Percentiles rank a stretch among this genome's conserved stretches.
Evolutionary conservation across 92 coral and sea anemone species (phyloP).

Genomic region (Siderastrea radians): DNA sequence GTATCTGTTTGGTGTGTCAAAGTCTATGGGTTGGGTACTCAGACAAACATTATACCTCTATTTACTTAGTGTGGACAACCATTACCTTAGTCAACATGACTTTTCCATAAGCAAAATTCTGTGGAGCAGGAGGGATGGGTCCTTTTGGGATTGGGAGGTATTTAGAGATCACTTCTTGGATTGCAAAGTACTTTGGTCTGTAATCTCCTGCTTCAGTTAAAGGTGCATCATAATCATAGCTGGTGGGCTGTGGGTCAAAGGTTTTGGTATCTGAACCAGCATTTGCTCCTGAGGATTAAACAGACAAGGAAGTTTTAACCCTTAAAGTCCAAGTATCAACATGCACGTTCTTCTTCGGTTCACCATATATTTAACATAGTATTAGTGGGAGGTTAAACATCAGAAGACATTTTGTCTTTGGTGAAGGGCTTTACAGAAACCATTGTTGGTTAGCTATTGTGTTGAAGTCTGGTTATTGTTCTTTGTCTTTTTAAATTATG

Average conservation of each 20-base stretch:
- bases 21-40: no score
- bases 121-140: conserved; percentile 86
- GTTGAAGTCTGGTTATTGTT: no score
- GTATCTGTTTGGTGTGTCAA: no score
- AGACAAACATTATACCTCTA: no score
- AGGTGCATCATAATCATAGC: conserved; percentile 98
- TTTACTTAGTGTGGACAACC: not conserved
- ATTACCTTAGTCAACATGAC: conserved; percentile 77
- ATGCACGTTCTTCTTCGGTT: no score
- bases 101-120: conserved; percentile 89
- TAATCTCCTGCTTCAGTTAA: conserved; percentile 94
- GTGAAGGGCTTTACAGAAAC: no score
- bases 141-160: conserved; percentile 88
- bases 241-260: conserved; percentile 72
- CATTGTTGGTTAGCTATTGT: no score
- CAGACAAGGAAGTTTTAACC: not conserved
- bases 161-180: conserved; percentile 83
- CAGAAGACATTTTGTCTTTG: no score
- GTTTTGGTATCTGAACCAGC: conserved; percentile 64
- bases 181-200: conserved; percentile 81
- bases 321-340: no score
- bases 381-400: no score
- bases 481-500: no score
- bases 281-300: conserved; percentile 70
- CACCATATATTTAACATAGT: no score